Evolutionary conservation across 2,888 invertebrate genomes (phyloP).

Genomic region (Harpagoxenus sublaevis): DNA sequence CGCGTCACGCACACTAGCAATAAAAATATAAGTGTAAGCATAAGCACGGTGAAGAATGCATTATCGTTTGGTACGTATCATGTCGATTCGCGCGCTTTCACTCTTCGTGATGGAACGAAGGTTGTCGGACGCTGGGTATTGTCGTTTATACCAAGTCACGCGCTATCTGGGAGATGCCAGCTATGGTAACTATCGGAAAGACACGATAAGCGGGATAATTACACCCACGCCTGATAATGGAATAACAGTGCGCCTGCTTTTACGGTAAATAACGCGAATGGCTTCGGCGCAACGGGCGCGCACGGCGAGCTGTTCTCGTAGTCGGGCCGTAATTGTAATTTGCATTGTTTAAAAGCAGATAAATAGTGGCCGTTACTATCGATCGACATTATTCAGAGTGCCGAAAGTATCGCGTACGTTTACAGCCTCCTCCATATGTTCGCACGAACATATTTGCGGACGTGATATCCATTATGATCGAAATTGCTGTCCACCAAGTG

Average conservation of each 20-base stretch:
- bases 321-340: constrained; percentile 76
- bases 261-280: constrained; percentile 79
- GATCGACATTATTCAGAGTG: constrained; percentile 66
- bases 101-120: background rate
- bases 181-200: constrained; percentile 53
- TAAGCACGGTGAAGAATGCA: constrained; percentile 56
- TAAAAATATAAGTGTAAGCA: constrained; percentile 62
- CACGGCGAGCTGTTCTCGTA: constrained; percentile 40
- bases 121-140: background rate
- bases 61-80: constrained; percentile 58
- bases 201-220: constrained; percentile 79
- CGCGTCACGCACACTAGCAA: constrained; percentile 23
- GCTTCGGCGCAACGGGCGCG: constrained; percentile 35
- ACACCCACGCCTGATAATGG: constrained; percentile 78
- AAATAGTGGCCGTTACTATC: constrained; percentile 68
- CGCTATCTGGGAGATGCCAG: constrained; percentile 29
- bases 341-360: constrained; percentile 80
- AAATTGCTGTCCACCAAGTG: constrained; percentile 52
- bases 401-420: constrained; percentile 60
- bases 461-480: constrained; percentile 55
- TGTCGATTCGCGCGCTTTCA: constrained; percentile 31
- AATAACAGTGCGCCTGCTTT: constrained; percentile 77
- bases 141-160: constrained; percentile 4
- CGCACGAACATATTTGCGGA: constrained; percentile 14
- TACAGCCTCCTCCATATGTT: constrained; percentile 29